phyloP scores from a whole-genome alignment of 2,797 vertebrate genomes.

The Discoglossus pictus region DNA sequence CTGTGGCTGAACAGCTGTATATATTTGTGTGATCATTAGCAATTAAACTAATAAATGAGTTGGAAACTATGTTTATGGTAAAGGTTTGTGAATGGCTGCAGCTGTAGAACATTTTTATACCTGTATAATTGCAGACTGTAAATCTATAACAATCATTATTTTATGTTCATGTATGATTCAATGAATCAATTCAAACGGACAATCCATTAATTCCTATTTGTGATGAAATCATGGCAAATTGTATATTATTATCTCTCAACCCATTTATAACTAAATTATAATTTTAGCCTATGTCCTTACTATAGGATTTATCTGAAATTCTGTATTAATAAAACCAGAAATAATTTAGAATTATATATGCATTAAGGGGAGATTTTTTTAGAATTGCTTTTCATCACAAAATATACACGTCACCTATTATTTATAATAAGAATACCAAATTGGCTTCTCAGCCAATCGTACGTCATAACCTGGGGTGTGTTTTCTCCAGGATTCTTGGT shows the following conservation, averaged over 20 bases:
- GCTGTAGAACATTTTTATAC: constrained; percentile 33
- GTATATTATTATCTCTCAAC: constrained; percentile 17
- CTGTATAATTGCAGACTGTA: constrained; percentile 32
- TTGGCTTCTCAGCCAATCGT: too few relatives aligned
- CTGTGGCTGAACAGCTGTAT: constrained; percentile 46
- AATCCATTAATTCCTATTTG: constrained; percentile 35
- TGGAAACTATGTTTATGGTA: constrained; percentile 32
- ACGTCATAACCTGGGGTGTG: too few relatives aligned
- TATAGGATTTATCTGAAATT: too few relatives aligned
- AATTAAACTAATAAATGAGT: constrained; percentile 45
- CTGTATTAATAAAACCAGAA: too few relatives aligned
- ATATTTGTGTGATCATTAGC: constrained; percentile 47
- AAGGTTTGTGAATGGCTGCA: constrained; percentile 23
- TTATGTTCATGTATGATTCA: constrained; percentile 45
- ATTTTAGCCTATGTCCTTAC: too few relatives aligned
- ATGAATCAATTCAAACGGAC: constrained; percentile 28
- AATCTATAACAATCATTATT: constrained; percentile 39
- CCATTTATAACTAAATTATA: background rate
- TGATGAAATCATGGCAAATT: constrained; percentile 23
- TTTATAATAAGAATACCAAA: too few relatives aligned
- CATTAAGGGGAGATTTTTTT: too few relatives aligned
- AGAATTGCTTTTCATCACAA: too few relatives aligned
- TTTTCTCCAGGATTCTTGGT: too few relatives aligned
- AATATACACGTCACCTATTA: too few relatives aligned
- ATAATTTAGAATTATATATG: too few relatives aligned